Conservation (phyloP, 2,888 invertebrate species). For the Caenorhabditis drosophilae region DNA sequence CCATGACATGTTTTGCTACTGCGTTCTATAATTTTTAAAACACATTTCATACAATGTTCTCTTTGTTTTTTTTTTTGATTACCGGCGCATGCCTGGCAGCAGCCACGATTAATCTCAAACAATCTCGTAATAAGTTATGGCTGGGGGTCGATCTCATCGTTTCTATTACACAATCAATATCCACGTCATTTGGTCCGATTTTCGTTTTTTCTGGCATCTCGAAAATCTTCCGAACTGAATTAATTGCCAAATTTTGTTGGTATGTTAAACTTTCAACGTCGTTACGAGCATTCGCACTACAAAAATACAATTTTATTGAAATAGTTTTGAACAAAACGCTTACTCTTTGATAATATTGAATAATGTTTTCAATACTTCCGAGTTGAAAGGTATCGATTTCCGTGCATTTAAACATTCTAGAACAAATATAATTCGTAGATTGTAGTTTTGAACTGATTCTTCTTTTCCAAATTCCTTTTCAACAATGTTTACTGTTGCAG, state of each 20-base stretch:
- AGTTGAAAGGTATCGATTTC: slow-evolving; percentile 21
- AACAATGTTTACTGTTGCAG: slow-evolving; percentile 7
- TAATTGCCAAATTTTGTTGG: slow-evolving; percentile 78
- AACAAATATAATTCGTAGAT: slow-evolving; percentile 39
- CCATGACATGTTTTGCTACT: slow-evolving; percentile 90
- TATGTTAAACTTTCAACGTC: slow-evolving; percentile 16
- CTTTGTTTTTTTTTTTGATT: slow-evolving; percentile 39
- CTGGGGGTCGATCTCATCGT: slow-evolving; percentile 88
- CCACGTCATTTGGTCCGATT: slow-evolving; percentile 59
- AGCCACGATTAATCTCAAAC: slow-evolving; percentile 82
- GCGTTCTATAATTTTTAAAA: slow-evolving; percentile 73
- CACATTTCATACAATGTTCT: background rate
- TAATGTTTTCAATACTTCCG: slow-evolving; percentile 40
- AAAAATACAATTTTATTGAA: slow-evolving; percentile 3
- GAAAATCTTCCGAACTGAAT: slow-evolving; percentile 76
- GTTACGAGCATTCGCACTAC: slow-evolving; percentile 16
- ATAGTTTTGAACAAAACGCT: slow-evolving; percentile 4
- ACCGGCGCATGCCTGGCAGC: slow-evolving; percentile 81
- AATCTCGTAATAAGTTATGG: slow-evolving; percentile 93
- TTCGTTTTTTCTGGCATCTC: slow-evolving; percentile 36
- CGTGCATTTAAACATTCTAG: slow-evolving; percentile 47
- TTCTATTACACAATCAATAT: slow-evolving; percentile 82
- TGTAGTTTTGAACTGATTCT: slow-evolving; percentile 24
- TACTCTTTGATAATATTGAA: slow-evolving; percentile 56
- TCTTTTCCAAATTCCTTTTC: slow-evolving; percentile 18